Percentiles rank a stretch among this genome's conserved stretches.
phyloP scores from a whole-genome alignment of 2,797 vertebrate genomes.

The Lerista edwardsae region DNA sequence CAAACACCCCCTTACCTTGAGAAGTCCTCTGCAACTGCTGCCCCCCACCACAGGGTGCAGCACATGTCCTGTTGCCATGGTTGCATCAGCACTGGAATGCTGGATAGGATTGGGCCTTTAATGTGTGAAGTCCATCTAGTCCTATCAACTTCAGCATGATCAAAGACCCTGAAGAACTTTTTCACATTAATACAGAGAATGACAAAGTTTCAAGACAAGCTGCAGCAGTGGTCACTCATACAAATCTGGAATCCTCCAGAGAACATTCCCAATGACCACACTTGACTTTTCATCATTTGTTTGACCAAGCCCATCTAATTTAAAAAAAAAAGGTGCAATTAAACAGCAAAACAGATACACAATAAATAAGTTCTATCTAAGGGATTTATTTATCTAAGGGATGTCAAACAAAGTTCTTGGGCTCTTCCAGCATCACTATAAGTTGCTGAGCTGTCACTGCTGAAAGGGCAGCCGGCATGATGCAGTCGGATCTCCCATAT shows the following conservation, averaged over 20 bases:
- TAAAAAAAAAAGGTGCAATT: not conserved
- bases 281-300: not conserved
- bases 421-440: too few species aligned
- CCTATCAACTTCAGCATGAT: not conserved
- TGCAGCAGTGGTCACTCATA: not conserved
- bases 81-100: too few species aligned
- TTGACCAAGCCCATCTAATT: not conserved
- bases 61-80: too few species aligned
- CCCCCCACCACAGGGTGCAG: too few species aligned
- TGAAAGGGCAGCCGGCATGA: too few species aligned
- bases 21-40: too few species aligned
- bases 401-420: too few species aligned
- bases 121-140: not conserved
- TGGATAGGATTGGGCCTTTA: too few species aligned
- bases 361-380: not conserved
- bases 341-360: not conserved
- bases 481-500: too few species aligned
- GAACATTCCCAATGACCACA: not conserved
- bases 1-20: too few species aligned
- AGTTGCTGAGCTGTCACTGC: too few species aligned
- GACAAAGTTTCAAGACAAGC: not conserved
- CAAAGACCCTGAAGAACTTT: not conserved
- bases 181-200: not conserved
- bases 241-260: not conserved
- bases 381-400: too few species aligned